Base-by-base conservation (phyloP, 92 coral and sea anemone species). In the Parazoanthus swiftii region DNA sequence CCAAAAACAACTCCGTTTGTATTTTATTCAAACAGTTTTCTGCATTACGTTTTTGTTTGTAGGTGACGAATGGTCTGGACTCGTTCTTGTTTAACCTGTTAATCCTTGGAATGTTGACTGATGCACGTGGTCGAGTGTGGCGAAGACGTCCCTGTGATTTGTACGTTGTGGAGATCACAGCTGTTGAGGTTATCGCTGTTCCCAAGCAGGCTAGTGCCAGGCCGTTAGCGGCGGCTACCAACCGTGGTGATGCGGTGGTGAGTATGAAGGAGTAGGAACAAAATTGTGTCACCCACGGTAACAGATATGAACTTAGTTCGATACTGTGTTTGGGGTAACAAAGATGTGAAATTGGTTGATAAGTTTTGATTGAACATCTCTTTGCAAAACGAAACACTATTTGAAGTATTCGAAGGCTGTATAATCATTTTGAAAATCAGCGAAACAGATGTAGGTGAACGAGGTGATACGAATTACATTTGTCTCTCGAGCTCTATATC, bases 131-230 rank as follows among this genome's bases (percentile, higher is more conserved):
- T 65, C 93, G 88, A 82, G 88, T 94, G 37, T 96, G 98, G 98
- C 89, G 95, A 89, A 89, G 95, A 72, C 86, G 93, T 11, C n/a
- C 89, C 26, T 89, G 92, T 74, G 98, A 96, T 89, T 68, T 96
- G 91, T 96, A 94, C 83, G 90, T 93, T 48, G 89, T 96, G 46
- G 98, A 96, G 77, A 54, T 92, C 77, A 96, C 98, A 3, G 42
- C 92, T 36, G 80, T 51, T 77, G 63, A 67, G 33, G 42, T 88
- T 68, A 21, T 38, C 20, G 46, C 43, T 65, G 76, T 29, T 23
- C 25, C 46, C 2, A 35, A 63, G 26, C 29, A 5, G 54, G 39
- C 81, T 37, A 86, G 48, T 25, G 73, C 23, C 67, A 75, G 66
- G 23, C 26, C 72, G 4, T 33, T 74, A 21, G 54, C 89, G 11